A percentile compares a stretch with the other conserved stretches of the same genome.
Conservation (phyloP, 2,113 vertebrate species). For the Grammomys dolichurus region DNA sequence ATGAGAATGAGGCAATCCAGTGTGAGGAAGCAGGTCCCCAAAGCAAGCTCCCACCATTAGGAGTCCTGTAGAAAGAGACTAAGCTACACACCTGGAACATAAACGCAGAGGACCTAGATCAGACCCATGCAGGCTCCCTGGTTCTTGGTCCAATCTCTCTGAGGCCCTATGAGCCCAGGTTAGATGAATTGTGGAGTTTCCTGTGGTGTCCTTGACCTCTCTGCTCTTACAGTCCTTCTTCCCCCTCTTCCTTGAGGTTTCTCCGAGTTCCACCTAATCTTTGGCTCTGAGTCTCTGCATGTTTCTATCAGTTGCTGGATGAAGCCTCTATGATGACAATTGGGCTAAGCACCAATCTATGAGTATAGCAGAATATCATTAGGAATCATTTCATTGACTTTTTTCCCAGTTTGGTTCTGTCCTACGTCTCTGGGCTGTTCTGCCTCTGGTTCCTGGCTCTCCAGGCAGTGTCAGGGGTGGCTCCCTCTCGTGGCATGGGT, state of each 20-base stretch:
- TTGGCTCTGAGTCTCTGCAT: neutral
- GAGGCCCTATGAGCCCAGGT: neutral
- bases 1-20: neutral
- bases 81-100: neutral
- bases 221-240: neutral
- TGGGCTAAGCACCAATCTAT: neutral
- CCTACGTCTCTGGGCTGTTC: neutral
- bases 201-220: neutral
- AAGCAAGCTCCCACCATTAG: neutral
- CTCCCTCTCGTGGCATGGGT: neutral
- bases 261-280: neutral
- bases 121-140: neutral
- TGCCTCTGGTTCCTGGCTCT: neutral
- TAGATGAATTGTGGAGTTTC: neutral
- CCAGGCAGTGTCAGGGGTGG: neutral
- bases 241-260: neutral
- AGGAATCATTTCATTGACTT: neutral
- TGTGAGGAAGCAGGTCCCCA: neutral
- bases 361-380: neutral
- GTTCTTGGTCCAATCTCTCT: neutral
- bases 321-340: neutral
- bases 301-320: neutral
- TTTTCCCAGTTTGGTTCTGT: neutral
- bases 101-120: neutral
- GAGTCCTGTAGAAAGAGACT: neutral